phyloP scores from a whole-genome alignment of 1,140 invertebrate species.

The Berghia stephanieae region DNA sequence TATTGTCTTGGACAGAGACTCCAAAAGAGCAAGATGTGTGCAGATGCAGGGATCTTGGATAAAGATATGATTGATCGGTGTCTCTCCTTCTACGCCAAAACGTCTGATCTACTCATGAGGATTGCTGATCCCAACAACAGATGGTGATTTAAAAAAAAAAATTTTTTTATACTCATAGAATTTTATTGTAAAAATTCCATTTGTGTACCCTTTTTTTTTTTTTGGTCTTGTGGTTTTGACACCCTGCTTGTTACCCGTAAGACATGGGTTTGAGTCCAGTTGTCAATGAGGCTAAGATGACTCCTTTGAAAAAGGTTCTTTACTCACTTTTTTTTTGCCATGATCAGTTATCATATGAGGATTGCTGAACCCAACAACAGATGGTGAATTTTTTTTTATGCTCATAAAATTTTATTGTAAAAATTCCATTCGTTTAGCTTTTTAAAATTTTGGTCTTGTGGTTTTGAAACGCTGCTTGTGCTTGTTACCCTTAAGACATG shows the following conservation, averaged over 20 bases:
- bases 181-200: too few relatives aligned
- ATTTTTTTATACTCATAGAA: too few relatives aligned
- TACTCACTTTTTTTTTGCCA: too few relatives aligned
- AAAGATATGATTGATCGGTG: slow-evolving; percentile 80
- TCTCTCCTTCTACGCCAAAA: slow-evolving; percentile 86
- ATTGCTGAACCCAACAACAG: slow-evolving; percentile 57
- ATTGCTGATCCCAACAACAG: slow-evolving; percentile 57
- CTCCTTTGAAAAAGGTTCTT: too few relatives aligned
- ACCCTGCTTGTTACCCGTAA: too few relatives aligned
- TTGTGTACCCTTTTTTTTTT: neutral
- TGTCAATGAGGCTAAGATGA: too few relatives aligned
- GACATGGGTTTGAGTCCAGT: too few relatives aligned
- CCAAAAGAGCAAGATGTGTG: slow-evolving; percentile 79
- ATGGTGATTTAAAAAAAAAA: slow-evolving; percentile 11
- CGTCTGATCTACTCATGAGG: slow-evolving; percentile 78
- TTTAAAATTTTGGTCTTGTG: neutral
- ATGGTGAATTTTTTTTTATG: slow-evolving; percentile 12
- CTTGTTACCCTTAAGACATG: too few relatives aligned
- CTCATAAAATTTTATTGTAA: too few relatives aligned
- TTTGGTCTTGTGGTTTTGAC: too few relatives aligned
- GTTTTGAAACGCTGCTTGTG: too few relatives aligned
- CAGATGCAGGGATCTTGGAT: slow-evolving; percentile 87
- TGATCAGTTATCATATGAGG: too few relatives aligned
- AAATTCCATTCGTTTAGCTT: neutral
- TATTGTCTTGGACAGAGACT: slow-evolving; percentile 69